Percentiles rank a stretch among this genome's conserved stretches.
These are phyloP conservation scores for Halesus radiatus DNA, from an alignment of 1,140 invertebrate genomes.

Conservation along the genomic window DNA sequence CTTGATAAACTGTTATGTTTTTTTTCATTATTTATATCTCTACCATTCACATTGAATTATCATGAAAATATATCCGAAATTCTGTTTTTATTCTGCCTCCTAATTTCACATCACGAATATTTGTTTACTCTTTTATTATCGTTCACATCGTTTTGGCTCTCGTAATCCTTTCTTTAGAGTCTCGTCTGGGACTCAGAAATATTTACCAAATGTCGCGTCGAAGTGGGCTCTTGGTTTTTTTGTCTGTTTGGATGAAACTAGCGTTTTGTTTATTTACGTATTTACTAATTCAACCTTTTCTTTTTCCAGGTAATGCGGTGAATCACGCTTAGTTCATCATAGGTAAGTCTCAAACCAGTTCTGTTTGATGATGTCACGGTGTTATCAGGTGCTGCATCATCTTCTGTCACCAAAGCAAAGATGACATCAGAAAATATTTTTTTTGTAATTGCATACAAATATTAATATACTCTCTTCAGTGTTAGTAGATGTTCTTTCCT, in stretches of 20 bases:
- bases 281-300: constrained; percentile 19
- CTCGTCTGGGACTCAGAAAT: constrained; percentile 5
- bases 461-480: too few relatives aligned
- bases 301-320: constrained; percentile 39
- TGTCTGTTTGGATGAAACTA: background rate
- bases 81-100: background rate
- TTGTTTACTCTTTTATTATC: constrained; percentile 29
- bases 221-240: background rate
- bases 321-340: constrained; percentile 29
- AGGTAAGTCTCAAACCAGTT: constrained; percentile 27
- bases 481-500: too few relatives aligned
- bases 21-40: too few relatives aligned
- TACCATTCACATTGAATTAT: too few relatives aligned
- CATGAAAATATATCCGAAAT: too few relatives aligned
- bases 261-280: constrained; percentile 18
- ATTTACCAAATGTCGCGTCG: constrained; percentile 4
- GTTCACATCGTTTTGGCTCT: background rate
- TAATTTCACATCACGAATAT: constrained; percentile 22
- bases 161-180: constrained; percentile 9
- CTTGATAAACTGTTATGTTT: too few relatives aligned
- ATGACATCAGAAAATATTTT: background rate
- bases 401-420: background rate
- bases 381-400: background rate
- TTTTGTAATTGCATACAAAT: background rate
- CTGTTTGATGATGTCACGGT: background rate